Evolutionary conservation across 2,888 invertebrate genomes (phyloP).

Genomic region (Heteromurus nitidus): DNA sequence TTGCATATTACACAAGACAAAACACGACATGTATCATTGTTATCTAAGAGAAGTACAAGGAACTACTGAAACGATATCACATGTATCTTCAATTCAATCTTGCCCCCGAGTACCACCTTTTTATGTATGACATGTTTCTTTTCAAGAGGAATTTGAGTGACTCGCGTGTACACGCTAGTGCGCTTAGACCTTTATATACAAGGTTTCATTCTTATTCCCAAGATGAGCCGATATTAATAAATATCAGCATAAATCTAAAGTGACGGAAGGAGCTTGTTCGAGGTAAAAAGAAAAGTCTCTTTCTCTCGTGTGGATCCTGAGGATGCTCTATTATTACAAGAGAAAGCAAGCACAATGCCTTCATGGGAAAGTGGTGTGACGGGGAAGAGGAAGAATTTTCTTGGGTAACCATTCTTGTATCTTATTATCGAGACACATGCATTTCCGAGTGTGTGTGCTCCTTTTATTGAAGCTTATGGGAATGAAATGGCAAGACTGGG

Average conservation of each 20-base stretch:
- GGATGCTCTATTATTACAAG: no score
- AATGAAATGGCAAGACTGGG: constrained; percentile 27
- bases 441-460: neutral
- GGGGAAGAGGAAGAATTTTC: neutral
- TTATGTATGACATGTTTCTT: constrained; percentile 9
- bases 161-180: neutral
- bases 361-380: neutral
- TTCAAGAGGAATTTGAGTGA: constrained; percentile 21
- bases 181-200: no score
- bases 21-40: constrained; percentile 12
- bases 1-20: neutral
- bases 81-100: neutral
- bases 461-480: constrained; percentile 14
- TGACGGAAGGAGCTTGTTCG: constrained; percentile 40
- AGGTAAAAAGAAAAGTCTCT: constrained; percentile 20
- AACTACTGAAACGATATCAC: no score
- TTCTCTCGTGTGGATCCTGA: no score
- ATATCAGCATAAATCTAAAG: constrained; percentile 46
- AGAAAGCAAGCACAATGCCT: no score
- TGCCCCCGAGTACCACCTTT: neutral
- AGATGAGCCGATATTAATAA: constrained; percentile 33
- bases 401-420: constrained; percentile 15
- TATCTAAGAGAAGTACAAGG: neutral
- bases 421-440: constrained; percentile 8
- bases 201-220: neutral